Percentiles rank a stretch among this genome's conserved stretches.
Conservation (phyloP, 2,113 vertebrate genomes). For the Danionella cerebrum region DNA sequence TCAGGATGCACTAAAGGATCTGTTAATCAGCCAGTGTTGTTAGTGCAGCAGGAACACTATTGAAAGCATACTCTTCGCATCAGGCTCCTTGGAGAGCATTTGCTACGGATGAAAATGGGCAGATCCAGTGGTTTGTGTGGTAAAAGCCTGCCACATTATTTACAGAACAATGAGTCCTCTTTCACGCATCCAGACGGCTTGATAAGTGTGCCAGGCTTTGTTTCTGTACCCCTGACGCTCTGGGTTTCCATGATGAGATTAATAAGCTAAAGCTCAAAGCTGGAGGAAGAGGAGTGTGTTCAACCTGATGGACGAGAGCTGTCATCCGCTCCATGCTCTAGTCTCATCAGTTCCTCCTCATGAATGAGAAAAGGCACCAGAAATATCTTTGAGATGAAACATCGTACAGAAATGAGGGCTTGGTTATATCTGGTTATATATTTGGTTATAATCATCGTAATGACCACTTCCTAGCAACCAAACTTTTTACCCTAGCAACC, state of each 20-base stretch:
- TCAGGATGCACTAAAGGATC: slow-evolving; percentile 26
- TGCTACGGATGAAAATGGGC: slow-evolving; percentile 46
- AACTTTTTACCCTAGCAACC: no score
- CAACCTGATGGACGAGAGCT: slow-evolving; percentile 31
- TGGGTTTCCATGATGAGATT: slow-evolving; percentile 51
- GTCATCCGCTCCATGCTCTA: slow-evolving; percentile 33
- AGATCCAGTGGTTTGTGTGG: slow-evolving; percentile 57
- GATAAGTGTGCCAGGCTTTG: slow-evolving; percentile 44
- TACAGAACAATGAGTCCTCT: slow-evolving; percentile 56
- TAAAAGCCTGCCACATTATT: slow-evolving; percentile 53
- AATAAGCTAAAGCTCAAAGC: slow-evolving; percentile 49
- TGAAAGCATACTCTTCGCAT: slow-evolving; percentile 54
- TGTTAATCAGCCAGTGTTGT: slow-evolving; percentile 56
- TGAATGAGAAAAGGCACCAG: no score
- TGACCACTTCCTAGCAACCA: no score
- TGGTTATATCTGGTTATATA: no score
- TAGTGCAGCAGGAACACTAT: slow-evolving; percentile 37
- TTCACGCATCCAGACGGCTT: slow-evolving; percentile 42
- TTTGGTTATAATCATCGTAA: no score
- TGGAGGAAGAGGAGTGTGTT: slow-evolving; percentile 37
- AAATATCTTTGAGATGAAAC: no score
- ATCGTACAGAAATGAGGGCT: no score
- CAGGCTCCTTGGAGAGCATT: slow-evolving; percentile 42
- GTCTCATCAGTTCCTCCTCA: background rate
- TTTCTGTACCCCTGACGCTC: slow-evolving; percentile 48